Conservation (phyloP, 2,888 invertebrate species). For the Ryuthela nishihirai region DNA sequence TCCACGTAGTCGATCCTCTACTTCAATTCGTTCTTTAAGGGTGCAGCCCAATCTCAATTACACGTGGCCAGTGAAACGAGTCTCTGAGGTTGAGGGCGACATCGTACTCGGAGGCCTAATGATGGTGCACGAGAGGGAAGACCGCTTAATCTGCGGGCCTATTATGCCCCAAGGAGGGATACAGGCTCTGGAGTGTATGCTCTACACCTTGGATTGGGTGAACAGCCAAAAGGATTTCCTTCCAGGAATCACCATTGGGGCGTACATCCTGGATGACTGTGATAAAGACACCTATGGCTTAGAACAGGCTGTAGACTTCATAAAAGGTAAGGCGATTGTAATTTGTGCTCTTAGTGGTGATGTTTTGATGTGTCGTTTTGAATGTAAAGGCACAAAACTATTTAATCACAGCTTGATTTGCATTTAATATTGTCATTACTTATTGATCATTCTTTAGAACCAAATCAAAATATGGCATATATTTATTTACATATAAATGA, state of each 20-base stretch:
- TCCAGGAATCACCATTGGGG: constrained; percentile 76
- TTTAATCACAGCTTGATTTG: too few species aligned
- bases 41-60: constrained; percentile 3
- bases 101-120: constrained; percentile 84
- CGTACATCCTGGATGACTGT: constrained; percentile 88
- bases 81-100: constrained; percentile 83
- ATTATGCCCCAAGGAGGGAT: constrained; percentile 85
- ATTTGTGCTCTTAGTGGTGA: too few species aligned
- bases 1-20: too few species aligned
- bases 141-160: constrained; percentile 81
- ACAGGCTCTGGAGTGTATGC: constrained; percentile 84
- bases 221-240: constrained; percentile 63
- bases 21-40: neutral
- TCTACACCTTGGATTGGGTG: constrained; percentile 79
- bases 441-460: too few species aligned
- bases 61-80: constrained; percentile 76
- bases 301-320: constrained; percentile 94
- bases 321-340: constrained; percentile 72
- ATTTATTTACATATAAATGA: too few species aligned
- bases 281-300: constrained; percentile 93
- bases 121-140: constrained; percentile 92
- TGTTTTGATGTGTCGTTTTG: too few species aligned
- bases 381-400: too few species aligned
- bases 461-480: too few species aligned
- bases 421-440: too few species aligned